Evolutionary conservation across 92 coral and sea anemone species (phyloP).

Genomic region (Nematostella vectensis): DNA sequence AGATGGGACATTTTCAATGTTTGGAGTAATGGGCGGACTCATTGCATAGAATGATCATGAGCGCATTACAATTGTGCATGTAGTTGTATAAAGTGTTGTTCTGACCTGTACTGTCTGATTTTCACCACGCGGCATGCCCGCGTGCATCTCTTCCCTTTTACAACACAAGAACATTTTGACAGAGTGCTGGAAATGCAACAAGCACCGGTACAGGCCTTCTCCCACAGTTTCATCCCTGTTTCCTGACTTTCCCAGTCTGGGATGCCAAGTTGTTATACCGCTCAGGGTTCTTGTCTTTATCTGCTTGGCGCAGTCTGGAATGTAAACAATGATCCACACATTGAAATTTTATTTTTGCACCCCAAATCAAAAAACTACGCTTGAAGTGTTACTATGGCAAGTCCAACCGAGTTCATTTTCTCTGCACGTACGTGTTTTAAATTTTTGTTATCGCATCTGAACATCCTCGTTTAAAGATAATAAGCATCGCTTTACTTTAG

Average conservation of each 20-base stretch:
- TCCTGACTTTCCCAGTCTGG: neutral
- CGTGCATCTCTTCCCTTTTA: slow-evolving; percentile 15
- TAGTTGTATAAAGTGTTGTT: slow-evolving; percentile 1
- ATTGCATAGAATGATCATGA: too few species aligned
- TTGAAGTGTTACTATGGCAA: too few species aligned
- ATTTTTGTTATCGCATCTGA: too few species aligned
- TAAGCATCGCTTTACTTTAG: too few species aligned
- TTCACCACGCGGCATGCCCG: slow-evolving; percentile 11
- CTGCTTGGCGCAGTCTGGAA: neutral
- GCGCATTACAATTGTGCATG: slow-evolving; percentile 17
- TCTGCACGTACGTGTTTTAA: too few species aligned
- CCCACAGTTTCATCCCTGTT: slow-evolving; percentile 15
- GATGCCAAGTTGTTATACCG: neutral
- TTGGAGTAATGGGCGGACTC: too few species aligned
- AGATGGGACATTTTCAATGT: too few species aligned
- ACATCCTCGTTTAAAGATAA: too few species aligned
- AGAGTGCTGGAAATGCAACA: slow-evolving; percentile 4
- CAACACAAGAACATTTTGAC: slow-evolving; percentile 15
- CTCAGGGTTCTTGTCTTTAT: neutral
- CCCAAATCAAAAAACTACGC: too few species aligned
- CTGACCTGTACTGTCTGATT: slow-evolving; percentile 1
- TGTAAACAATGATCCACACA: neutral
- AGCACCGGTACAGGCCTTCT: neutral
- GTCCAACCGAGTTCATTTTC: too few species aligned
- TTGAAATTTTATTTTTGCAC: too few species aligned